Percentiles rank a stretch among this genome's conserved stretches.
Conservation (phyloP, 2,888 invertebrate genomes). For the Eutolmus rufibarbis region DNA sequence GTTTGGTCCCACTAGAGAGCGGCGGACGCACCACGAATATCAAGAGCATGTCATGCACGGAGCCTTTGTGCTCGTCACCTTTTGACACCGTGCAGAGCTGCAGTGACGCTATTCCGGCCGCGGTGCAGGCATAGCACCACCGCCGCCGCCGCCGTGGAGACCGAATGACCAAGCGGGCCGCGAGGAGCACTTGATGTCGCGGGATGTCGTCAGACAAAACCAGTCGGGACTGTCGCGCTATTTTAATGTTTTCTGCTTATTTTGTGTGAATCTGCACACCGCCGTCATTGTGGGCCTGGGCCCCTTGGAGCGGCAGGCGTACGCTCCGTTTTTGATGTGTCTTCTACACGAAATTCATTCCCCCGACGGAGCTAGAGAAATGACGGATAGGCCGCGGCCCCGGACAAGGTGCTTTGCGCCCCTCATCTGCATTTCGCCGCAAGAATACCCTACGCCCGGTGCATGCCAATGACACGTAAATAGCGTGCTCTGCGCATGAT, state of each 20-base stretch:
- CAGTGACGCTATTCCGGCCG: not conserved
- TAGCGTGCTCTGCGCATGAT: slow-evolving; percentile 36
- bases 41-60: not conserved
- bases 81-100: slow-evolving; percentile 13
- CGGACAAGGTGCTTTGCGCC: slow-evolving; percentile 43
- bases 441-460: slow-evolving; percentile 50
- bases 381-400: slow-evolving; percentile 43
- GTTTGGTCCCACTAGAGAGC: not conserved
- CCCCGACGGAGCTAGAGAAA: slow-evolving; percentile 25
- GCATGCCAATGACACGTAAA: slow-evolving; percentile 51
- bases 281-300: not conserved
- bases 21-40: slow-evolving; percentile 10
- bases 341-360: not conserved
- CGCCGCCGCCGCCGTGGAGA: not conserved
- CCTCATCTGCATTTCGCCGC: slow-evolving; percentile 49
- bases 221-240: slow-evolving; percentile 9
- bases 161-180: not conserved
- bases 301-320: not conserved
- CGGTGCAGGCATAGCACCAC: not conserved
- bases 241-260: slow-evolving; percentile 23
- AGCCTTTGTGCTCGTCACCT: slow-evolving; percentile 8
- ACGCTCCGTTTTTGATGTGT: not conserved
- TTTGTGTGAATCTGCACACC: not conserved
- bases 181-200: slow-evolving; percentile 29
- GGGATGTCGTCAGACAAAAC: slow-evolving; percentile 9